These are phyloP conservation scores for Lacanobia oleracea DNA, from an alignment of 2,888 invertebrate genomes.

Conservation along the genomic window DNA sequence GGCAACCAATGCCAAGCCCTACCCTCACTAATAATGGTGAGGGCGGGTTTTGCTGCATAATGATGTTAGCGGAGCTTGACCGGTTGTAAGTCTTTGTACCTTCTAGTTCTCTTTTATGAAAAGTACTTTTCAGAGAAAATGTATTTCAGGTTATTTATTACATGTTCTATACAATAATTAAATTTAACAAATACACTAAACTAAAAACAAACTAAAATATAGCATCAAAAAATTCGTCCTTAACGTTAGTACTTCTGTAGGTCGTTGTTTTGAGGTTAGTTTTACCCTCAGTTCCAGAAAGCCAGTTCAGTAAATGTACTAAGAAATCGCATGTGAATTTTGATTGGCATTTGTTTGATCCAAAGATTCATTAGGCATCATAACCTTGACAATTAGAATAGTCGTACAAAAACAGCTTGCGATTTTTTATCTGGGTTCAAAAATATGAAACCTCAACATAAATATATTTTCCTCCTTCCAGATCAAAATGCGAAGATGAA, in stretches of 20 bases:
- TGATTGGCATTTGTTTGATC: no score
- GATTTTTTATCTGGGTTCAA: neutral
- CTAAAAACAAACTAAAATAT: no score
- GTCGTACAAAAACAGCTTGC: no score
- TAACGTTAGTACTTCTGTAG: neutral
- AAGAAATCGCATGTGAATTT: no score
- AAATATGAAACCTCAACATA: neutral
- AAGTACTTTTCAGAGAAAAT: neutral
- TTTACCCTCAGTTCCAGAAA: neutral
- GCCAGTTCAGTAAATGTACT: neutral
- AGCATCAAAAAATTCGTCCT: no score
- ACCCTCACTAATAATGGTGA: neutral
- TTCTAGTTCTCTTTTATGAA: neutral
- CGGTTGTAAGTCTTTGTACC: neutral
- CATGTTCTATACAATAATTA: no score
- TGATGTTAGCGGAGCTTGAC: no score
- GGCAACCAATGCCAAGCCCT: no score
- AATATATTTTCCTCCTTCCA: constrained; percentile 59
- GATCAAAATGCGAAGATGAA: constrained; percentile 92
- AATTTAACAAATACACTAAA: no score
- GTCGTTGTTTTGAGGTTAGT: neutral
- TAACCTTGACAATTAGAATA: no score
- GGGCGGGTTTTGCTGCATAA: neutral
- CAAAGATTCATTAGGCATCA: no score
- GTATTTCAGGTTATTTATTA: no score